Evolutionary conservation across 2,888 invertebrate species (phyloP).

Genomic region (Diaperis boleti): DNA sequence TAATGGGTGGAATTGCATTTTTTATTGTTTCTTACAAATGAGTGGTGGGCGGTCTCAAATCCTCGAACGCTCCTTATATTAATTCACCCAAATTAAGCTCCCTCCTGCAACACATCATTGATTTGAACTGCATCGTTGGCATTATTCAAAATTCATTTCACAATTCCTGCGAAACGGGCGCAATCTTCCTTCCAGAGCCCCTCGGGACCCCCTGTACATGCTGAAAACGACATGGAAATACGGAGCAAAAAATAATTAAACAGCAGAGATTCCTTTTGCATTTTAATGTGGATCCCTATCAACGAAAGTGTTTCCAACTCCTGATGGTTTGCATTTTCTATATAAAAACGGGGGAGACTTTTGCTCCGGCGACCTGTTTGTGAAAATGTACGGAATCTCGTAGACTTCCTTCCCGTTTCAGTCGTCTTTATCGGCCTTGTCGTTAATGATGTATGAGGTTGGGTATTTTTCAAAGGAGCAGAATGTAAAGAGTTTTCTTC

Average conservation of each 20-base stretch:
- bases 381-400: constrained; percentile 45
- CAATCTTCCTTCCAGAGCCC: too few relatives aligned
- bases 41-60: too few relatives aligned
- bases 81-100: too few relatives aligned
- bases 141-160: too few relatives aligned
- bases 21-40: too few relatives aligned
- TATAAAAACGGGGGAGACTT: constrained; percentile 11
- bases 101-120: too few relatives aligned
- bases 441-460: constrained; percentile 56
- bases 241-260: constrained; percentile 21
- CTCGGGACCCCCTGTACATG: too few relatives aligned
- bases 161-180: too few relatives aligned
- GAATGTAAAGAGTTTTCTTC: constrained; percentile 50
- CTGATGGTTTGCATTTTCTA: constrained; percentile 32
- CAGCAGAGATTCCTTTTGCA: constrained; percentile 17
- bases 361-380: constrained; percentile 31
- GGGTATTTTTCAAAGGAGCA: constrained; percentile 54
- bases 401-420: constrained; percentile 48
- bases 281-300: constrained; percentile 28
- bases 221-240: not conserved
- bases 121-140: too few relatives aligned
- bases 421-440: constrained; percentile 46
- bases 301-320: constrained; percentile 26
- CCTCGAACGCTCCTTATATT: too few relatives aligned
- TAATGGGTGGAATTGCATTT: too few relatives aligned